Evolutionary conservation across 2,113 vertebrate species (phyloP).

Genomic region (Terrapene triunguis): DNA sequence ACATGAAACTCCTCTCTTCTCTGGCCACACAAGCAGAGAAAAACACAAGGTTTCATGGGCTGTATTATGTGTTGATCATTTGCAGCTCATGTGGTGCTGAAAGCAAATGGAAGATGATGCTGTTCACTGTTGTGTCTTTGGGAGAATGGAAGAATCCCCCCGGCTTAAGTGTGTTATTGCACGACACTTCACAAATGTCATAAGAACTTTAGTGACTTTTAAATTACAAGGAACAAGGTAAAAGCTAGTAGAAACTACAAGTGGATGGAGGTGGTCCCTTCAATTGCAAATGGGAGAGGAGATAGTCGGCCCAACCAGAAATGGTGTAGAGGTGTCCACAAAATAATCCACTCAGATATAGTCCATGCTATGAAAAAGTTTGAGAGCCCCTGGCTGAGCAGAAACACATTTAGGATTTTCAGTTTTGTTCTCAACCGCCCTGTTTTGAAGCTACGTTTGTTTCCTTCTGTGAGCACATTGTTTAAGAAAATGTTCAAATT

Average conservation of each 20-base stretch:
- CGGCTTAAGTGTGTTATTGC: neutral
- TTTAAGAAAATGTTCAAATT: conserved; percentile 25
- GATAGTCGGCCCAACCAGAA: neutral
- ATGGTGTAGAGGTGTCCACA: rapidly evolving
- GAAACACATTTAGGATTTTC: neutral
- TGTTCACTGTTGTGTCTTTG: conserved; percentile 41
- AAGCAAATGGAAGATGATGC: conserved; percentile 58
- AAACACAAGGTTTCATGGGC: conserved; percentile 63
- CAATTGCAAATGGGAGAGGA: rapidly evolving
- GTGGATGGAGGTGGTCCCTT: neutral
- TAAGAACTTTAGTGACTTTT: neutral
- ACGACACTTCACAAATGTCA: rapidly evolving
- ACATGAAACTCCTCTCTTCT: conserved; percentile 45
- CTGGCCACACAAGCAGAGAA: conserved; percentile 39
- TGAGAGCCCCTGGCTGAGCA: neutral
- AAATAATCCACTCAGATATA: neutral
- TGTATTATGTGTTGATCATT: conserved; percentile 70
- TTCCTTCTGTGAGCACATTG: neutral
- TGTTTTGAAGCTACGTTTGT: neutral
- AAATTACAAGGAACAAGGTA: neutral
- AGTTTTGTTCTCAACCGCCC: neutral
- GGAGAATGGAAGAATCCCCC: neutral
- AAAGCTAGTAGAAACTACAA: rapidly evolving
- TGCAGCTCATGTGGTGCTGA: conserved; percentile 55
- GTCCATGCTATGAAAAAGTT: rapidly evolving